Conservation (phyloP, 53 echinoderm and acorn worm genomes). For the Temnopleurus reevesii region DNA sequence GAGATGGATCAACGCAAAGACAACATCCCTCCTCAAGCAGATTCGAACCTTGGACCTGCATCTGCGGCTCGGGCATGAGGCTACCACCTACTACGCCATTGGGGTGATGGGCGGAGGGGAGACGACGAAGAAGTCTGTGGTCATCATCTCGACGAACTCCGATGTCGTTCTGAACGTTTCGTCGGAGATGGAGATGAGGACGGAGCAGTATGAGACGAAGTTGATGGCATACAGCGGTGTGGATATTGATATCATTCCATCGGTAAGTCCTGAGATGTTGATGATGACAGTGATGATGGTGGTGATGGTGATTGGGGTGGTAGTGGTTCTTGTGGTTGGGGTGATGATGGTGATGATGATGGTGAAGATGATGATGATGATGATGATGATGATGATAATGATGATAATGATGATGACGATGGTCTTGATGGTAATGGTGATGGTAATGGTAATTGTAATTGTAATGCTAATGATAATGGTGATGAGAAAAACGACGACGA, state of each 20-base stretch:
- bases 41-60: conserved; percentile 50
- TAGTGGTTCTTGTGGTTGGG: background rate
- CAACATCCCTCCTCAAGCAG: background rate
- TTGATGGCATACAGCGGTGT: background rate
- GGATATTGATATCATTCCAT: background rate
- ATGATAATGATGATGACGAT: background rate
- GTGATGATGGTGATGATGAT: background rate
- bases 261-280: background rate
- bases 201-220: background rate
- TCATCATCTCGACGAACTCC: conserved; percentile 21
- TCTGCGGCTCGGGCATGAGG: background rate
- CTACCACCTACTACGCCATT: conserved; percentile 14
- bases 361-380: background rate
- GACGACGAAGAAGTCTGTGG: background rate
- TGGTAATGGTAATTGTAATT: background rate
- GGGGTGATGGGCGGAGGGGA: background rate
- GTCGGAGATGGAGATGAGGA: background rate
- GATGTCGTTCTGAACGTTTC: background rate
- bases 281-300: background rate
- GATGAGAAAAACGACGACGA: too few species aligned
- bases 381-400: background rate
- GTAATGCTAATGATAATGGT: background rate
- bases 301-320: background rate
- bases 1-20: conserved; percentile 1
- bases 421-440: too few species aligned